A percentile compares a stretch with the other conserved stretches of the same genome.
Evolutionary conservation across 2,888 invertebrate genomes (phyloP).

Genomic region (Drosophila leonis): DNA sequence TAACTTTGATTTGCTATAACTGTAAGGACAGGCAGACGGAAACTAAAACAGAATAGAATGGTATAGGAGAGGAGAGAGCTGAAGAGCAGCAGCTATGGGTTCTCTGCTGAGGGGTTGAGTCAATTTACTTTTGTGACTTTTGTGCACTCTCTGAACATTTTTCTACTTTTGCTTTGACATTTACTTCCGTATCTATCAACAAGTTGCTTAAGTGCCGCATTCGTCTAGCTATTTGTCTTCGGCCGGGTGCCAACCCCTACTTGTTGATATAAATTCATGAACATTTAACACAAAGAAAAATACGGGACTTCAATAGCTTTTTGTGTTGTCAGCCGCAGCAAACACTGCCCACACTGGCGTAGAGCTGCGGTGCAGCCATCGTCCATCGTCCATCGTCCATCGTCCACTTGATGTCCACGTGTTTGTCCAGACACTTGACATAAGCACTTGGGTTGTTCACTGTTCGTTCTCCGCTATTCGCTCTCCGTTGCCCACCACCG

Average conservation of each 20-base stretch:
- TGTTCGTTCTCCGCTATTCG: conserved; percentile 14
- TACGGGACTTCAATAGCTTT: conserved; percentile 42
- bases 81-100: conserved; percentile 15
- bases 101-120: conserved; percentile 38
- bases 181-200: conserved; percentile 78
- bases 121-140: conserved; percentile 66
- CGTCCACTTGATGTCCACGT: conserved; percentile 72
- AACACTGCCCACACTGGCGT: conserved; percentile 48
- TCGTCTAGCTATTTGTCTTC: conserved; percentile 59
- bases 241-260: conserved; percentile 28
- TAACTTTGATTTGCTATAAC: conserved; percentile 42
- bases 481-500: conserved; percentile 19
- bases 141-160: conserved; percentile 53
- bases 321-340: conserved; percentile 64
- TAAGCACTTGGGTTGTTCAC: conserved; percentile 66
- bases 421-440: conserved; percentile 79
- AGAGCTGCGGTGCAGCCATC: conserved; percentile 21
- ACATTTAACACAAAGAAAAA: conserved; percentile 40
- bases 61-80: conserved; percentile 21
- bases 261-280: conserved; percentile 77
- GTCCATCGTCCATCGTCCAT: conserved; percentile 14
- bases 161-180: conserved; percentile 59
- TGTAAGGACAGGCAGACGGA: conserved; percentile 6
- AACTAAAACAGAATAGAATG: not conserved
- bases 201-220: conserved; percentile 72